Conservation (phyloP, 92 coral and sea anemone genomes). For the Porites divaricata region DNA sequence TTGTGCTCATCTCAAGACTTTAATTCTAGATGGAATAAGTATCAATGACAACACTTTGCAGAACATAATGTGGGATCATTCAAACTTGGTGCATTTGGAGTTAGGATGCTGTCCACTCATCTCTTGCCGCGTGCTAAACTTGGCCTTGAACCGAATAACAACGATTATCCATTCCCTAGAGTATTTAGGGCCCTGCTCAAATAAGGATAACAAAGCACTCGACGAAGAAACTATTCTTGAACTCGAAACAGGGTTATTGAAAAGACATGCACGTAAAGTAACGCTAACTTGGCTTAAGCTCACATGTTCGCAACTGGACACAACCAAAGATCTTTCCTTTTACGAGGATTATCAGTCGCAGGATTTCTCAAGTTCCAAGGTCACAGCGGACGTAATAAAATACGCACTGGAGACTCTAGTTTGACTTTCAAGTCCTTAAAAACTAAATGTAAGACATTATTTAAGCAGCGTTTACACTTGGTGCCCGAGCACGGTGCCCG, state of each 20-base stretch:
- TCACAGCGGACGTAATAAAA: not conserved
- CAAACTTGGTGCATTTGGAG: slow-evolving; percentile 57
- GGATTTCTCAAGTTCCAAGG: not conserved
- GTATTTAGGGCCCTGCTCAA: slow-evolving; percentile 66
- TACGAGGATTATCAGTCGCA: not conserved
- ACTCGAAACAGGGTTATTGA: slow-evolving; percentile 40
- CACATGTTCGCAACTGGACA: slow-evolving; percentile 41
- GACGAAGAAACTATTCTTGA: slow-evolving; percentile 47
- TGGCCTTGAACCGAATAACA: slow-evolving; percentile 38
- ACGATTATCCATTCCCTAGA: slow-evolving; percentile 47
- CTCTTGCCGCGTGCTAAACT: slow-evolving; percentile 45
- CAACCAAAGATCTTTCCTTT: not conserved
- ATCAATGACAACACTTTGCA: slow-evolving; percentile 55
- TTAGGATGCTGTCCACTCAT: slow-evolving; percentile 76
- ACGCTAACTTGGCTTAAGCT: slow-evolving; percentile 41
- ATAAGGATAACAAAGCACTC: slow-evolving; percentile 64
- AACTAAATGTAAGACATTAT: too few relatives aligned
- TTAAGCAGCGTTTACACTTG: too few relatives aligned
- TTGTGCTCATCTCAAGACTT: slow-evolving; percentile 49
- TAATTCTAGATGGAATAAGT: slow-evolving; percentile 76
- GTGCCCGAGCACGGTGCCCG: too few relatives aligned
- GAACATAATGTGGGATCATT: slow-evolving; percentile 49
- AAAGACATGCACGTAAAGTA: slow-evolving; percentile 23
- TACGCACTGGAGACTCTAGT: not conserved
- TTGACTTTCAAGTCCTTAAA: not conserved